Base-by-base conservation (phyloP, 23 tunicate genomes). In the Styela clava region DNA sequence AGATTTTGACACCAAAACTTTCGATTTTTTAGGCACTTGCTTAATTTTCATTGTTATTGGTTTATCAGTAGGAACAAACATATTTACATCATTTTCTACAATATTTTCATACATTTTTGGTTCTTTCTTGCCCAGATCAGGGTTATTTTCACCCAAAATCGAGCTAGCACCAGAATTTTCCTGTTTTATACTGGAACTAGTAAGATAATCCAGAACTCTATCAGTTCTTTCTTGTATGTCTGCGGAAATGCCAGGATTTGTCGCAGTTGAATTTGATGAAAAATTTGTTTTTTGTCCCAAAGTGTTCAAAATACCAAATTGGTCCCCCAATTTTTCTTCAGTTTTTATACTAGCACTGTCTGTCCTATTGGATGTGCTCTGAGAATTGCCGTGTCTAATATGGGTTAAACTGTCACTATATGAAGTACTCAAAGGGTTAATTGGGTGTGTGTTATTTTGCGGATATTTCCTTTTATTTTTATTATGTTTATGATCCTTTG, bases 21-120 rank as follows among this genome's bases (percentile, higher is more conserved):
- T 67, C 20, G 24, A n/a, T 29, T 76, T 90, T 12, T 36, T 85
- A 21, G 89, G 95, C 24, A 81, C 68, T 25, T 78, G 33, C 18
- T 79, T 74, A 21, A 90, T 68, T 35, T 77, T 85, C 62, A 90
- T 85, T 12, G 83, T 67, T 18, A 90, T 82, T 22, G 95, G 95
- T 51, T 90, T 89, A 74, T 72, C 76, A 21, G 85, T 9, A 29
- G 88, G 85, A 21, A 84, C 85, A 36, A 64, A 88, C 30, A 84
- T 83, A 33, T 68, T 79, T 1, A 62, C 28, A n/a, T 72, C 31
- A n/a, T 51, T 26, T 30, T 67, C 83, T n/a, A n/a, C n/a, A n/a
- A n/a, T n/a, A 63, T 62, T 26, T 16, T 21, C 32, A 3, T 22
- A 3, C 35, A 16, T 34, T 3, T 35, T 2, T 3, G 77, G 29